Evolutionary conservation across 2,888 invertebrate genomes (phyloP).

Genomic region (Petrophora chlorosata): DNA sequence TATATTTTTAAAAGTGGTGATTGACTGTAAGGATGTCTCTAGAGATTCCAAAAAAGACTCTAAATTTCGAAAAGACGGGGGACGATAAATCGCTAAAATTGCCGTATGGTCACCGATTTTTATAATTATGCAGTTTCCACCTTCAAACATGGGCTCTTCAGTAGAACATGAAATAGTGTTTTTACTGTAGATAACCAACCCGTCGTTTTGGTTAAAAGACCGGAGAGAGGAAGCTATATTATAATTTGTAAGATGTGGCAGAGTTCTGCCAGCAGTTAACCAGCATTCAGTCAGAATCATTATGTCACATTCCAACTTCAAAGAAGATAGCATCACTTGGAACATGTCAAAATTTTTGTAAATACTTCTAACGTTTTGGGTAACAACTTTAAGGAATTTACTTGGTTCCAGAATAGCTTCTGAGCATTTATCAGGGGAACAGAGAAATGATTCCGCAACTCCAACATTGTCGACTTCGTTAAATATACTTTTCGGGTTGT

Average conservation of each 20-base stretch:
- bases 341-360: too few species aligned
- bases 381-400: conserved; percentile 1
- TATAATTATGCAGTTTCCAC: not conserved
- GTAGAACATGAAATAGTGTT: not conserved
- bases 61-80: not conserved
- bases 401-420: not conserved
- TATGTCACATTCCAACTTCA: too few species aligned
- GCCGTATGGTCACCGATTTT: not conserved
- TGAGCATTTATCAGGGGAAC: not conserved
- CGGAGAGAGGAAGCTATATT: not conserved
- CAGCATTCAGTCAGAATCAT: too few species aligned
- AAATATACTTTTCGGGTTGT: not conserved
- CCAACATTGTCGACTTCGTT: not conserved
- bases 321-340: too few species aligned
- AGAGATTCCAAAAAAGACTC: not conserved
- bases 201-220: not conserved
- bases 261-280: not conserved
- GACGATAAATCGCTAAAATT: conserved; percentile 2
- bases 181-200: conserved; percentile 1
- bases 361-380: conserved; percentile 8
- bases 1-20: not conserved
- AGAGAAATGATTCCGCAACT: not conserved
- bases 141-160: not conserved
- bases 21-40: not conserved
- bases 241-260: not conserved